Evolutionary conservation across 2,113 vertebrate genomes (phyloP), one percentile per base, ranked within the genome.

Genomic region (Galemys pyrenaicus): DNA sequence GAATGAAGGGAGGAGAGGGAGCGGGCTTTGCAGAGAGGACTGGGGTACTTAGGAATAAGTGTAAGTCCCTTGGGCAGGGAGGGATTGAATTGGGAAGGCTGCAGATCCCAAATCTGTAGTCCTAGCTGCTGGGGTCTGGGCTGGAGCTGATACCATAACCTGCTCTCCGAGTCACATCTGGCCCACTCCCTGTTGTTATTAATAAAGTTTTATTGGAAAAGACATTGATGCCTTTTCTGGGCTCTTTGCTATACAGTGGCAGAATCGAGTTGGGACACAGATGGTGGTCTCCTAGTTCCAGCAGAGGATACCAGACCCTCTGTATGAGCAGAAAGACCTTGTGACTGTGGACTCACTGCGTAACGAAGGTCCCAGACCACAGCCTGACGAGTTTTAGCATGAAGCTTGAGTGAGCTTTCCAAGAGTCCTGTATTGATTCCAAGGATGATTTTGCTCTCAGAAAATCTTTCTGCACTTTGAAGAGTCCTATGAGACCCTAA

Each of bases 391-490:
- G 28, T 7, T 54, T 90, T 64, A 49, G 60, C 26, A 74, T 70
- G 74, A 81, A 75, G 12, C 22, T 20, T 82, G 30, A 82, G 35
- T 37, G 17, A 68, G 32, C 41, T 88, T 95, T 84, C 39, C 89
- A 67, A 84, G 54, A 7, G 11, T 44, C 58, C 12, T 70, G 26
- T 68, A 64, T 81, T 60, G 65, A 58, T 90, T 67, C 13, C 19
- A 73, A 30, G 11, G 12, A 15, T 77, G 49, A 26, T 68, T 95
- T 82, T 83, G 3, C 22, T 41, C 20, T 32, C 85, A 32, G 77
- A 88, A 87, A 89, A 51, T 44, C 32, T 65, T 11, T 67, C 35
- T 80, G 62, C 77, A 41, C 62, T 95, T 95, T 77, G 87, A 79
- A 93, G 86, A 74, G 87, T 60, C 56, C 19, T 56, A 0, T 35